Evolutionary conservation across 2,888 invertebrate species (phyloP).

Genomic region (Pinctada fucata): DNA sequence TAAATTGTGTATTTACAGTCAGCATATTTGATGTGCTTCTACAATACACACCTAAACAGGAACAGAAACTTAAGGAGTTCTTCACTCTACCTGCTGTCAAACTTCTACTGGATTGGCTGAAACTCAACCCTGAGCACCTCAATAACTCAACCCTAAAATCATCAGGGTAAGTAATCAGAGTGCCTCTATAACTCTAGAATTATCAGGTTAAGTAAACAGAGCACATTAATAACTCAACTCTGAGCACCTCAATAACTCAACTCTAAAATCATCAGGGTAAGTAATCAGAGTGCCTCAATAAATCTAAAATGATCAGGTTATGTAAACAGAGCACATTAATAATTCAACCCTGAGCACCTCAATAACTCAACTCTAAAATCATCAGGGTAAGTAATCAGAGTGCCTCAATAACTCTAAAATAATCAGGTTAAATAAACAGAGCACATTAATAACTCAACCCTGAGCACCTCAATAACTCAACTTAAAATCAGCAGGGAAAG

Average conservation of each 20-base stretch:
- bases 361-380: conserved; percentile 58
- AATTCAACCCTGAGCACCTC: conserved; percentile 63
- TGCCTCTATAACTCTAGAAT: not conserved
- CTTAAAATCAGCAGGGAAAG: conserved; percentile 69
- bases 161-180: conserved; percentile 63
- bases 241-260: conserved; percentile 57
- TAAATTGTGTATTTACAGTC: conserved; percentile 57
- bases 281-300: conserved; percentile 28
- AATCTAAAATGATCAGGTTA: not conserved
- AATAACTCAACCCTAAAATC: conserved; percentile 58
- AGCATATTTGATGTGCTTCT: conserved; percentile 71
- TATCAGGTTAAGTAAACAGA: not conserved
- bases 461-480: conserved; percentile 57
- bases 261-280: conserved; percentile 68
- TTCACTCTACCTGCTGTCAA: conserved; percentile 86
- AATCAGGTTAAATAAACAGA: not conserved
- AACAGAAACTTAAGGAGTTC: conserved; percentile 80
- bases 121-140: conserved; percentile 63
- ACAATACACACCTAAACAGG: conserved; percentile 80
- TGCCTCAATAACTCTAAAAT: not conserved
- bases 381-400: conserved; percentile 63
- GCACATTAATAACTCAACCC: conserved; percentile 51
- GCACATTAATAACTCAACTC: conserved; percentile 50
- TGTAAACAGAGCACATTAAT: not conserved
- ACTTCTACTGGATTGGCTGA: conserved; percentile 86